phyloP scores from a whole-genome alignment of 2,888 invertebrate genomes.

The Epistrophe grossulariae region DNA sequence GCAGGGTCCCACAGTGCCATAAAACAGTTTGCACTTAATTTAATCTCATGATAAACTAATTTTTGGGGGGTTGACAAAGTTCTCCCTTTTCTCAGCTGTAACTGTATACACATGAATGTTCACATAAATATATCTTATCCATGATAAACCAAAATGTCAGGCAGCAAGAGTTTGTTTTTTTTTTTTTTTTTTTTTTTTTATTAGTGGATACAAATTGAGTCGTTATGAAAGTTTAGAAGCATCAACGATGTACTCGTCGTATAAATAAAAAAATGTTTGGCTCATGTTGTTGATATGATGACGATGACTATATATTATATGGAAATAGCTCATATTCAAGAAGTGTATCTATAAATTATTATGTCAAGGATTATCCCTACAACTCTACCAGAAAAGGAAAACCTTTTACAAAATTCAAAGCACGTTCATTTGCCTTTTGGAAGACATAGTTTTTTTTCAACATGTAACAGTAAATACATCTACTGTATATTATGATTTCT shows the following conservation, averaged over 20 bases:
- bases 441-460: neutral
- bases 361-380: conserved; percentile 22
- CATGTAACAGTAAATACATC: too few relatives aligned
- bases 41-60: conserved; percentile 74
- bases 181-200: too few relatives aligned
- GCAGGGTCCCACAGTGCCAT: conserved; percentile 57
- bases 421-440: conserved; percentile 26
- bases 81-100: neutral
- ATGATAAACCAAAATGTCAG: conserved; percentile 15
- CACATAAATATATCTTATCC: neutral
- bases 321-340: conserved; percentile 6
- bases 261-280: neutral
- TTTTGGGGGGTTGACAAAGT: conserved; percentile 53
- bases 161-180: conserved; percentile 50
- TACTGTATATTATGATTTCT: neutral
- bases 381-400: neutral
- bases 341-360: conserved; percentile 21
- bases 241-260: conserved; percentile 2
- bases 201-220: conserved; percentile 61
- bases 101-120: neutral
- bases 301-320: neutral
- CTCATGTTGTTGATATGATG: conserved; percentile 21
- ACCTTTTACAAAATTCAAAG: conserved; percentile 11
- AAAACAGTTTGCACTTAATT: conserved; percentile 75
- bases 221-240: conserved; percentile 56